These are phyloP conservation scores for Cheilosia impressa DNA, from an alignment of 2,888 invertebrate genomes.

Conservation along the genomic window DNA sequence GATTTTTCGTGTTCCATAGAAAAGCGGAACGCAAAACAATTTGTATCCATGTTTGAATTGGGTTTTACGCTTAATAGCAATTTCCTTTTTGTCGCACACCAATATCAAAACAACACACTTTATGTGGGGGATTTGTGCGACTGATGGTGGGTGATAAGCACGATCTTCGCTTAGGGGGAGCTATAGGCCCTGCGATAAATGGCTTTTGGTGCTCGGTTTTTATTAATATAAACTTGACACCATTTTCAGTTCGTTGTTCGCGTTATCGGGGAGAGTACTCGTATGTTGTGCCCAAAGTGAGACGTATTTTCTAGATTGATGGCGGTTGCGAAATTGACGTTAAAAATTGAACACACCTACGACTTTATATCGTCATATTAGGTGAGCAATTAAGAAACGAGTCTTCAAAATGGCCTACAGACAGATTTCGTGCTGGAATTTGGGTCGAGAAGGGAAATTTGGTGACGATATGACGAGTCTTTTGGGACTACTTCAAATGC, in stretches of 20 bases:
- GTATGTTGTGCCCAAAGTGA: background rate
- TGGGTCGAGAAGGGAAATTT: no score
- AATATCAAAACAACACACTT: conserved; percentile 32
- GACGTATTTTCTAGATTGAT: background rate
- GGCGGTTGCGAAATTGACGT: background rate
- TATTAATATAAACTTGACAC: conserved; percentile 66
- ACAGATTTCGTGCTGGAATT: no score
- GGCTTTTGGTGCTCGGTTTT: conserved; percentile 20
- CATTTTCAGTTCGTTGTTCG: conserved; percentile 13
- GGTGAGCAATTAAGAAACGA: no score
- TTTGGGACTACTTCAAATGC: no score
- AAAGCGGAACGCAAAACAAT: conserved; percentile 65
- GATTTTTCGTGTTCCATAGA: conserved; percentile 30
- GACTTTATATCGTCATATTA: no score
- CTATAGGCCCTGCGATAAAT: conserved; percentile 20
- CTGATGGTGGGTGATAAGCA: background rate
- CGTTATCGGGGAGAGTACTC: conserved; percentile 17
- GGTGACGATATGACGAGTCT: no score
- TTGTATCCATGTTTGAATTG: conserved; percentile 29
- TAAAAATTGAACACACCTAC: no score
- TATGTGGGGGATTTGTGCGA: no score
- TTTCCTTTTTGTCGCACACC: conserved; percentile 34
- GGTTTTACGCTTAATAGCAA: conserved; percentile 39
- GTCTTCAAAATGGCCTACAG: no score
- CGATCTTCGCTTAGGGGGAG: conserved; percentile 2